Conservation (phyloP, 2,888 invertebrate genomes). For the Ariolimax columbianus region DNA sequence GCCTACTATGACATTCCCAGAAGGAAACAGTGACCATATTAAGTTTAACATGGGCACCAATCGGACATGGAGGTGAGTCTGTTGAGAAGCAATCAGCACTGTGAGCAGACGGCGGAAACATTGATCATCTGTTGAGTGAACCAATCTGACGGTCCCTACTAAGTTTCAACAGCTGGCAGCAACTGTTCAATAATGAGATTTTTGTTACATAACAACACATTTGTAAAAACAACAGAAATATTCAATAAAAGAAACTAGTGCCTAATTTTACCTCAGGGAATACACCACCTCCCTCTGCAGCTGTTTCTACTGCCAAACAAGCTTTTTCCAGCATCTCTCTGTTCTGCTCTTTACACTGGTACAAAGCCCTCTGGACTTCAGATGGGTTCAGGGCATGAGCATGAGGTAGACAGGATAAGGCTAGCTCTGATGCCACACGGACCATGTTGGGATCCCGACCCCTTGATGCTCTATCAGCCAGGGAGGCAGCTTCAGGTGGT, state of each 20-base stretch:
- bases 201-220: too few species aligned
- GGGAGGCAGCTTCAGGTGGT: slow-evolving; percentile 96
- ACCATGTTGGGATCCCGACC: slow-evolving; percentile 96
- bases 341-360: slow-evolving; percentile 95
- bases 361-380: slow-evolving; percentile 94
- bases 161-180: too few species aligned
- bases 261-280: slow-evolving; percentile 86
- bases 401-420: slow-evolving; percentile 95
- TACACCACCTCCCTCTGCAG: slow-evolving; percentile 94
- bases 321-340: slow-evolving; percentile 95
- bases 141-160: too few species aligned
- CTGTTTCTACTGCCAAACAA: slow-evolving; percentile 95
- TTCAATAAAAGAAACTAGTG: neutral
- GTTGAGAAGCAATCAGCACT: too few species aligned
- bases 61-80: too few species aligned
- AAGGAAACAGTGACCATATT: too few species aligned
- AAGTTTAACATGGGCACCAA: too few species aligned
- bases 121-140: too few species aligned
- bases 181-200: too few species aligned
- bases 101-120: too few species aligned
- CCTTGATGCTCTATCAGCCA: slow-evolving; percentile 96
- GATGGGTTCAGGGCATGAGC: slow-evolving; percentile 98
- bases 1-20: too few species aligned
- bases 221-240: neutral
- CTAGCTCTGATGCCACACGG: slow-evolving; percentile 94